Evolutionary conservation across 2,797 vertebrate genomes (phyloP), one percentile per base, ranked within the genome.

Genomic region (Picus viridis): DNA sequence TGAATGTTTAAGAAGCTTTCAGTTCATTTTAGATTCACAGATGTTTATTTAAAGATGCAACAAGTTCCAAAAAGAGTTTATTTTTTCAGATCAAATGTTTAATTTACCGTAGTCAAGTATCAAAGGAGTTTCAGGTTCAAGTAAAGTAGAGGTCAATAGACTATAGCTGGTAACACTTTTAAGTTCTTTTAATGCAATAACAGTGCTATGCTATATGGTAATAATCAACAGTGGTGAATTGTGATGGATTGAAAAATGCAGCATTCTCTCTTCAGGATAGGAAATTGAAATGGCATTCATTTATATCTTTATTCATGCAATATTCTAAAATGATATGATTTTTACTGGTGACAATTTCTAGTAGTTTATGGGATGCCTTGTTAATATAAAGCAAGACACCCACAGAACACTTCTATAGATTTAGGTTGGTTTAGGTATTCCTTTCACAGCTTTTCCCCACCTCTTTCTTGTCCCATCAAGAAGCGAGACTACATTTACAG

Each of bases 61-160:
- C 78, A 81, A 36, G 17, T 63, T 90, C 80, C 22, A 32, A 43
- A 82, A 75, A 1, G 20, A 47, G 47, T 79, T 91, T 91, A 41
- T 88, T 77, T 96, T 88, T 90, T 91, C n/a, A 80, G 77, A 86
- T 74, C 32, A 77, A 77, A 53, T 67, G 36, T 84, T 94, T 74
- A 54, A 88, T 91, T 84, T 77, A 34, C 24, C 76, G 90, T 72
- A 87, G 7, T 57, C 16, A 59, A 69, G 14, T 74, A 83, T 68
- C 19, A 57, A 59, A 75, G 72, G 30, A 39, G 63, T 89, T 89
- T 72, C 78, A 58, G 12, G 11, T 65, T 86, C 32, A 64, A 63
- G 20, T 59, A 54, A 75, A 95, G 43, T 16, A 56, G 7, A 78
- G 16, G 62, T 68, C 27, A 93, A 12, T 32, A 54, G 24, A 81